These are phyloP conservation scores for Lota lota DNA, from an alignment of 2,113 vertebrate genomes.

Conservation along the genomic window DNA sequence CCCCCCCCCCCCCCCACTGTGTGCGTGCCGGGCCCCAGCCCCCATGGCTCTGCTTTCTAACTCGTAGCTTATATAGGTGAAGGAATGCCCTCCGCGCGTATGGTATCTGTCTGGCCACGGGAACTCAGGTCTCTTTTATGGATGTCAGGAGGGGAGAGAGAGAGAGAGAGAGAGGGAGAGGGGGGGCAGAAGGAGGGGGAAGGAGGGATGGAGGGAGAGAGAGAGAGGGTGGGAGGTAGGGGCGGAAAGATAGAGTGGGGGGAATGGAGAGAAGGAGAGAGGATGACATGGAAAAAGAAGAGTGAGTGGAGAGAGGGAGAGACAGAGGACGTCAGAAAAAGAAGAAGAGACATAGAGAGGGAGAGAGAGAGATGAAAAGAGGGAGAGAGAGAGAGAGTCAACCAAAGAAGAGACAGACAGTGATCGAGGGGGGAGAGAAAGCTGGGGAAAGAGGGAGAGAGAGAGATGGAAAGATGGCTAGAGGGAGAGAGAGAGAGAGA, in stretches of 20 bases:
- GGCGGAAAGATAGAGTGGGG: slow-evolving; percentile 4
- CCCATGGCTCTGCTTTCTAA: neutral
- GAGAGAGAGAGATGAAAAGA: slow-evolving; percentile 4
- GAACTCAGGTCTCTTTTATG: slow-evolving; percentile 25
- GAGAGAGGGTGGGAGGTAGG: slow-evolving; percentile 1
- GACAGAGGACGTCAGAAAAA: neutral
- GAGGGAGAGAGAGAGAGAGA: neutral
- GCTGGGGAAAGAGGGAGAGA: neutral
- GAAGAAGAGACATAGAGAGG: neutral
- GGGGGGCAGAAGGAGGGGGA: neutral
- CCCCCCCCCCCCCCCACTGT: neutral
- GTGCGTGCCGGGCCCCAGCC: neutral
- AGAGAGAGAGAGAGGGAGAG: neutral
- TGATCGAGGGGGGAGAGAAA: slow-evolving; percentile 12
- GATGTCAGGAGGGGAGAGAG: slow-evolving; percentile 27
- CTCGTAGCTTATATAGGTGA: too few species aligned
- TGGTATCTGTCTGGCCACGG: slow-evolving; percentile 33
- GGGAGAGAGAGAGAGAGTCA: neutral
- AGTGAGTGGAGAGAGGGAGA: slow-evolving; percentile 7
- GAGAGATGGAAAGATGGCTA: neutral
- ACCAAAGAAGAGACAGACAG: neutral
- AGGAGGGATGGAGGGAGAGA: neutral
- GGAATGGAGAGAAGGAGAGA: too few species aligned
- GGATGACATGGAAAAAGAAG: slow-evolving; percentile 6
- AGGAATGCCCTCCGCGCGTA: neutral